Percentiles rank a stretch among this genome's conserved stretches.
phyloP scores from a whole-genome alignment of 2,888 invertebrate genomes.

The Brenthis hecate region DNA sequence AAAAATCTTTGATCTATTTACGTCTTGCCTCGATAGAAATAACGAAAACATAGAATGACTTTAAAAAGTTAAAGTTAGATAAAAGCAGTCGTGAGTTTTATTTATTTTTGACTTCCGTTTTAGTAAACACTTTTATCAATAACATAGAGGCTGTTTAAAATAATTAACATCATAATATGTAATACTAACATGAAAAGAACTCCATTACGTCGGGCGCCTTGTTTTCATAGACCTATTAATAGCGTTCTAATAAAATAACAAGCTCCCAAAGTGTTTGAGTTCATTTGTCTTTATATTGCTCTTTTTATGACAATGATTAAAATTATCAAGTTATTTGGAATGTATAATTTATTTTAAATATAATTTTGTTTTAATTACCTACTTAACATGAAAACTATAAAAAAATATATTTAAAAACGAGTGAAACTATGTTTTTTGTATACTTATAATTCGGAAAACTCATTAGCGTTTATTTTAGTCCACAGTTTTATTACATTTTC shows the following conservation, averaged over 20 bases:
- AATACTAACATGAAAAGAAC: constrained; percentile 32
- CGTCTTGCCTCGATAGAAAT: background rate
- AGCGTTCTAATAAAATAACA: constrained; percentile 54
- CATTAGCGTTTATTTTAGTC: too few species aligned
- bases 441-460: too few species aligned
- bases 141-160: constrained; percentile 20
- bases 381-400: too few species aligned
- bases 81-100: constrained; percentile 1
- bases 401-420: too few species aligned
- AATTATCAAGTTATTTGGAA: too few species aligned
- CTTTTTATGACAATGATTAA: too few species aligned
- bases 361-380: too few species aligned
- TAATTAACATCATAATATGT: constrained; percentile 26
- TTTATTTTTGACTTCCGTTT: constrained; percentile 16
- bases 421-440: too few species aligned
- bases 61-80: constrained; percentile 2
- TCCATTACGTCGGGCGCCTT: constrained; percentile 27
- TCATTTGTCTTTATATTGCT: background rate
- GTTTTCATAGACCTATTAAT: constrained; percentile 68
- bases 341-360: too few species aligned
- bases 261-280: background rate
- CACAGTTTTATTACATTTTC: too few species aligned
- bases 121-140: constrained; percentile 2
- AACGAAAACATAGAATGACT: background rate
- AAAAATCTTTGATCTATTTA: background rate